Conservation (phyloP, 2,888 invertebrate species). For the Seira musarum region DNA sequence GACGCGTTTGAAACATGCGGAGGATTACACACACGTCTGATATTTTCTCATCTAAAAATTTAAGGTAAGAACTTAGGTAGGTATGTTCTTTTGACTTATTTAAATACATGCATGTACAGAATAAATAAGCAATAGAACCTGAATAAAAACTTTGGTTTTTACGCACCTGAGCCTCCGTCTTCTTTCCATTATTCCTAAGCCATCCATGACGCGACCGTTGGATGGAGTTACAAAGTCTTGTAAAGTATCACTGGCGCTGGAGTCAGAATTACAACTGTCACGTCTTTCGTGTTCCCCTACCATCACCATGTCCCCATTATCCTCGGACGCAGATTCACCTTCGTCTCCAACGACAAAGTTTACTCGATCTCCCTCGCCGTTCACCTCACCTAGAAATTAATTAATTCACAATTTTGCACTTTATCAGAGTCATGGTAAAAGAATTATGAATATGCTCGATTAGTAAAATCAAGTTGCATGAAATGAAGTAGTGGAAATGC, state of each 20-base stretch:
- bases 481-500: no score
- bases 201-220: conserved; percentile 48
- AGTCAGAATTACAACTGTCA: conserved; percentile 51
- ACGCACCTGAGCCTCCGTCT: conserved; percentile 63
- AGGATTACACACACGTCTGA: no score
- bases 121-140: no score
- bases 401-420: background rate
- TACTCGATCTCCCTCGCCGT: conserved; percentile 65
- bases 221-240: conserved; percentile 44
- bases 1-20: no score
- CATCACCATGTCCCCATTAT: conserved; percentile 51
- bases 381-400: conserved; percentile 29
- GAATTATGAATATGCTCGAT: background rate
- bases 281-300: conserved; percentile 41
- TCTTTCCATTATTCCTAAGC: conserved; percentile 57
- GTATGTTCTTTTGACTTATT: no score
- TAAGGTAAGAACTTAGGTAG: no score
- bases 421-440: background rate
- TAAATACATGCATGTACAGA: no score
- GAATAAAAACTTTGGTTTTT: background rate
- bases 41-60: no score
- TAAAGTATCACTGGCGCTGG: conserved; percentile 55
- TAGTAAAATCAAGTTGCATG: no score
- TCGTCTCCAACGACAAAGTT: conserved; percentile 69
- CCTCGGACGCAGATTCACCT: conserved; percentile 55